Conservation (phyloP, 2,888 invertebrate genomes). For the Watsonalla cultraria region DNA sequence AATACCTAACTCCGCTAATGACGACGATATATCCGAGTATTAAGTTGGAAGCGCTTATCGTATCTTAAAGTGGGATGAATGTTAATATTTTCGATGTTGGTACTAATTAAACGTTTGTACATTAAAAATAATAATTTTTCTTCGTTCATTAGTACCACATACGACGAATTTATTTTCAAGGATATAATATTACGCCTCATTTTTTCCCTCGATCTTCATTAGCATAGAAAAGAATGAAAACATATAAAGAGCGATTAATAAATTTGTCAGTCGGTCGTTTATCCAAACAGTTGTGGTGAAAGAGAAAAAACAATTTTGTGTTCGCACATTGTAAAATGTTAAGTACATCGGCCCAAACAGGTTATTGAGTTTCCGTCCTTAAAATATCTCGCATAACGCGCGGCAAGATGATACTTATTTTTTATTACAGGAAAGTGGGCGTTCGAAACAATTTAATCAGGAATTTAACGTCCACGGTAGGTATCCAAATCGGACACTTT, state of each 20-base stretch:
- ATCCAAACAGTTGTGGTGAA: too few relatives aligned
- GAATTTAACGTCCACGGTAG: slow-evolving; percentile 67
- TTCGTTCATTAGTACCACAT: too few relatives aligned
- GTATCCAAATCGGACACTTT: slow-evolving; percentile 74
- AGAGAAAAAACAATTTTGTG: too few relatives aligned
- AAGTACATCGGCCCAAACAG: background rate
- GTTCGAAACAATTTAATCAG: slow-evolving; percentile 67
- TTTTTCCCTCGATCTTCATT: too few relatives aligned
- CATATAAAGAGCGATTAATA: too few relatives aligned
- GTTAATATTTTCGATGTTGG: background rate
- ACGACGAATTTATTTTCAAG: too few relatives aligned
- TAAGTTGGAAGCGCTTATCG: background rate
- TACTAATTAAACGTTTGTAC: too few relatives aligned
- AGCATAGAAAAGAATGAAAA: too few relatives aligned
- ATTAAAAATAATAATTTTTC: too few relatives aligned
- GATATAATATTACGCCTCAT: too few relatives aligned
- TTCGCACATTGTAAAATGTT: too few relatives aligned
- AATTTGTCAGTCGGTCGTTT: too few relatives aligned
- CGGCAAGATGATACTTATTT: slow-evolving; percentile 50
- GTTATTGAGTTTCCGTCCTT: slow-evolving; percentile 9
- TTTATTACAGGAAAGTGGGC: slow-evolving; percentile 49
- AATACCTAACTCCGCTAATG: background rate
- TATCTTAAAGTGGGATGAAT: background rate
- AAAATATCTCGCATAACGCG: slow-evolving; percentile 28
- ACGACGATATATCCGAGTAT: background rate